These are phyloP conservation scores for Pristionchus fissidentatus DNA, from an alignment of 2,888 invertebrate genomes.

Conservation along the genomic window DNA sequence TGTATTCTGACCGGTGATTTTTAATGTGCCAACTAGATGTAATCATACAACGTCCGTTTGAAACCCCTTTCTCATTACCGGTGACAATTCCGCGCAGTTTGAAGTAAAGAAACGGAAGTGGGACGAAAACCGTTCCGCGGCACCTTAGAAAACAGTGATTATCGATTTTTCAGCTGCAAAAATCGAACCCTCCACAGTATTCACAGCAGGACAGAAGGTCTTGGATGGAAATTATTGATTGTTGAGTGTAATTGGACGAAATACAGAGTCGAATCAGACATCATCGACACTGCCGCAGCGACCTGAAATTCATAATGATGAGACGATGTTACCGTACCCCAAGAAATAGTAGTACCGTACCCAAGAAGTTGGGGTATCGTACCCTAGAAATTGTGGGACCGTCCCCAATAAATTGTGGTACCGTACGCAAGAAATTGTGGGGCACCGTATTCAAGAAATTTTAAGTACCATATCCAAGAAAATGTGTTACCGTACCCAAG, in stretches of 20 bases:
- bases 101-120: background rate
- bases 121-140: background rate
- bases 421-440: too few species aligned
- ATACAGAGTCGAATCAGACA: constrained; percentile 76
- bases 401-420: too few species aligned
- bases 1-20: too few species aligned
- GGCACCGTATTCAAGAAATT: background rate
- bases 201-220: constrained; percentile 76
- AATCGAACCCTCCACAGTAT: constrained; percentile 74
- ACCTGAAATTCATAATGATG: constrained; percentile 52
- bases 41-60: background rate
- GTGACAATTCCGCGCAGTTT: background rate
- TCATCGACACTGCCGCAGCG: constrained; percentile 57
- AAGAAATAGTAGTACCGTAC: too few species aligned
- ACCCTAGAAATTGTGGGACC: too few species aligned
- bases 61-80: background rate
- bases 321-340: too few species aligned
- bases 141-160: too few species aligned
- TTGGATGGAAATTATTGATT: constrained; percentile 75
- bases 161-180: constrained; percentile 60
- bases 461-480: too few species aligned
- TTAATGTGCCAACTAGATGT: too few species aligned
- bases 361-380: too few species aligned
- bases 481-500: background rate
- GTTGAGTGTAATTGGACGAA: constrained; percentile 73